Percentiles rank a stretch among this genome's conserved stretches.
Conservation (phyloP, 2,113 vertebrate species). For the Seriola dumerili region DNA sequence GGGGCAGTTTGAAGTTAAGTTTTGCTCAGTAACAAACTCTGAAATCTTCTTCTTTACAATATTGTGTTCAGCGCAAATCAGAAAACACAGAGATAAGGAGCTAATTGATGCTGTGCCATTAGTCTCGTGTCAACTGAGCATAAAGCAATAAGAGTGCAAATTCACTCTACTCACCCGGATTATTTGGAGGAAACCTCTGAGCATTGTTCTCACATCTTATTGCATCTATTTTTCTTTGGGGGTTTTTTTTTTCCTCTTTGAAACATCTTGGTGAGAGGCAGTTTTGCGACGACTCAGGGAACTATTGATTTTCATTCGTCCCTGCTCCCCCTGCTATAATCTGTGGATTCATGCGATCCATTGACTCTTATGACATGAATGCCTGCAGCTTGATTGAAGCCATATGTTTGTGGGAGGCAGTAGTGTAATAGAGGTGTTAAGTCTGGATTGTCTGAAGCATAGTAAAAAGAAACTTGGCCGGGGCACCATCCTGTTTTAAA, state of each 20-base stretch:
- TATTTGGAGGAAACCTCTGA: constrained; percentile 21
- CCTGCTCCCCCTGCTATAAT: constrained; percentile 55
- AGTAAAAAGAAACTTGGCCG: constrained; percentile 33
- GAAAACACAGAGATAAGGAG: neutral
- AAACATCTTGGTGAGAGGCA: constrained; percentile 30
- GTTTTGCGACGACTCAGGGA: constrained; percentile 38
- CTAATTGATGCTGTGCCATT: constrained; percentile 25
- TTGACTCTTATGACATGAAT: constrained; percentile 38
- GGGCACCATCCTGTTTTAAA: constrained; percentile 41
- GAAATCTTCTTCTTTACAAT: neutral
- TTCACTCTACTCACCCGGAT: neutral
- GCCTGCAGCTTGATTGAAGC: constrained; percentile 61
- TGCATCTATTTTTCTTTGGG: constrained; percentile 6
- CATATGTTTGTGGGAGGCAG: constrained; percentile 58
- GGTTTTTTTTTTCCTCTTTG: neutral
- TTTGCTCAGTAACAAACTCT: neutral
- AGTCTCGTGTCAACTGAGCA: constrained; percentile 10
- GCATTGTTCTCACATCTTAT: constrained; percentile 17
- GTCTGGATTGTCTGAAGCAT: constrained; percentile 33
- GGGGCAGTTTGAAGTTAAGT: neutral
- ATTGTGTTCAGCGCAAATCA: neutral
- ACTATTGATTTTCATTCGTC: constrained; percentile 69
- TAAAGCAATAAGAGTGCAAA: constrained; percentile 16
- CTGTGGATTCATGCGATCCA: constrained; percentile 59
- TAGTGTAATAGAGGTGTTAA: constrained; percentile 43